Conservation (phyloP, 2,113 vertebrate species). For the Vidua chalybeata region DNA sequence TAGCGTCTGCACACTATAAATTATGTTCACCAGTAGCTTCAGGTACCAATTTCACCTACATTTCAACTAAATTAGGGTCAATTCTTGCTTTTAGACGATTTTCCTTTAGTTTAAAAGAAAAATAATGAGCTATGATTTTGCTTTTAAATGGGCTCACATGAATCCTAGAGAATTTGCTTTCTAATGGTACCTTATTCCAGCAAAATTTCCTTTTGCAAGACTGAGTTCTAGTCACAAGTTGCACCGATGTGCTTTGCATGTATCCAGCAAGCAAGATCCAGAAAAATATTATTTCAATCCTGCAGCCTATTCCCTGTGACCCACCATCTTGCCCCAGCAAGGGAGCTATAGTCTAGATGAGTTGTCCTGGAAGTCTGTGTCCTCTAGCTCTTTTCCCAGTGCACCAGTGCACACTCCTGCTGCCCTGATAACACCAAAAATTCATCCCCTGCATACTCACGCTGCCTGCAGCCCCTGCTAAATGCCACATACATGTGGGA, state of each 20-base stretch:
- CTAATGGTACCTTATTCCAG: neutral
- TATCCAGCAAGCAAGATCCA: neutral
- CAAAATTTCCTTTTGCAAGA: neutral
- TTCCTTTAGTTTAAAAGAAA: neutral
- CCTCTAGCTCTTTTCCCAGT: neutral
- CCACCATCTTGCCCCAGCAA: neutral
- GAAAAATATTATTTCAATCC: neutral
- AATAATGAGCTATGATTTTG: neutral
- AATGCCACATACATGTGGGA: neutral
- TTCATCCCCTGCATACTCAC: neutral
- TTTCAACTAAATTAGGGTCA: neutral
- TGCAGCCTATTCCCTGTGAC: neutral
- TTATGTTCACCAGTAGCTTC: neutral
- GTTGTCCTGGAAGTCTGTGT: neutral
- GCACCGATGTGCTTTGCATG: fast-evolving
- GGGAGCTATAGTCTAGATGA: neutral
- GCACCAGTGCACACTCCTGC: neutral
- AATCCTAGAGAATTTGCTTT: neutral
- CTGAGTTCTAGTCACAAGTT: neutral
- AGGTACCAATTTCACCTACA: neutral
- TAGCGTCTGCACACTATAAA: neutral
- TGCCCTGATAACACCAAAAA: neutral
- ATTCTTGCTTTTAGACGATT: neutral
- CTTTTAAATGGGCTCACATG: neutral
- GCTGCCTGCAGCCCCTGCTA: neutral